Evolutionary conservation across 2,888 invertebrate species (phyloP), one percentile per base, ranked within the genome.

Genomic region (Lasius platythorax): DNA sequence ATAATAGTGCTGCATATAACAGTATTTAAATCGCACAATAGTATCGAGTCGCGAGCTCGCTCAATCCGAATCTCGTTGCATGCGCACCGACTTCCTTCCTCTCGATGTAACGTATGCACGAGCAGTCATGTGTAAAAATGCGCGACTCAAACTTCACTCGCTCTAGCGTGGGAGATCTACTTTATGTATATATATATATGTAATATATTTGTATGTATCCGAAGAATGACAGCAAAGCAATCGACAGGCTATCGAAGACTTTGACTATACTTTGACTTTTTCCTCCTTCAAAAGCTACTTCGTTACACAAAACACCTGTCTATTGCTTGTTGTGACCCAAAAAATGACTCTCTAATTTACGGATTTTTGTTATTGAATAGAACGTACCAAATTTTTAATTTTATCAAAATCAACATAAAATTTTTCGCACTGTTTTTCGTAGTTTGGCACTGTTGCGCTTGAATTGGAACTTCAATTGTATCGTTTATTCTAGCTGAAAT

Each of bases 91-190:
- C 28, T 67, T 43, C 67, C 67, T 67, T 67, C 67, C 43, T 67
- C 67, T 28, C 28, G 43, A 67, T 67, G 67, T 6, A 67, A 58
- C 28, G 23, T 23, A 23, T 12, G 18, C 23, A 30, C 28, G 28
- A 43, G 67, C 66, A 40, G 66, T 40, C 61, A 23, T 37, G 33
- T 37, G 50, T 53, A 67, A 53, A 66, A 40, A 64, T 12, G 37
- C 23, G 28, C 37, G 33, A 50, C 66, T 76, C 67, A 18, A 53
- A 66, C 9, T 30, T 73, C 28, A 68, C 70, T 76, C 68, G 50
- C 50, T 76, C 70, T 40, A 67, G 40, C 58, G 6, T 68, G n/a
- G 23, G 18, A 68, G 12, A 4, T 4, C 12, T 66, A 67, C 43
- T 33, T 11, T 3, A 56, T 18, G 6, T 73, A 28, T 3, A 56